Base-by-base conservation (phyloP, 2,113 vertebrate species). In the Halichoeres trimaculatus region DNA sequence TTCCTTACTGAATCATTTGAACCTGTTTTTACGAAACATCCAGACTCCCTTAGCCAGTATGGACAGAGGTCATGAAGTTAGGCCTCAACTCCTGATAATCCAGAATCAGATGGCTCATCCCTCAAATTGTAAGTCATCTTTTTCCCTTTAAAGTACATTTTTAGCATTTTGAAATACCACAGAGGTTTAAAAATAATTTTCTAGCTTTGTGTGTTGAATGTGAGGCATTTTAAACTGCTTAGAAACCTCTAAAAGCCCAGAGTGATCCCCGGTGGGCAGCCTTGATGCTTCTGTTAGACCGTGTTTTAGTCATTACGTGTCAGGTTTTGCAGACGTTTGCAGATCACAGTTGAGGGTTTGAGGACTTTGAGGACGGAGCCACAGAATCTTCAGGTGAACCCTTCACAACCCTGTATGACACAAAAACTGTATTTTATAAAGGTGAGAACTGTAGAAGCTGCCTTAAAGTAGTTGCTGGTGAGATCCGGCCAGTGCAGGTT, bases 401-500 rank as follows among this genome's bases (percentile, higher is more conserved):
- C 43, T 57, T 68, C 70, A 53, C 64, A 68, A 63, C 60, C 73
- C 60, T 53, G 40, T 43, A 41, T 74, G 85, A 88, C 88, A 86
- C 81, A 83, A 70, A n/a, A 30, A 63, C 77, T 85, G 87, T 83
- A 75, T 87, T 85, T 76, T 83, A 61, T 81, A 83, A 87, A 77
- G 75, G 48, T 87, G 86, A 85, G 77, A 77, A 70, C 59, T 76
- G 72, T 85, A 89, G 87, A 83, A 52, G 78, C 83, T 89, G 91
- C 88, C 90, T 91, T 92, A 90, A 91, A 79, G 71, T 77, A 78
- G 85, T 86, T 84, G 74, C 79, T 69, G 84, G 80, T 80, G 80
- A 86, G 71, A 88, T 84, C 61, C 26, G 2, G 53, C 67, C 79
- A 51, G 74, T 60, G 60, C 56, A 58, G 68, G 56, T 69, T 80